These are phyloP conservation scores for Dyspetes luteomarginatus DNA, from an alignment of 2,888 invertebrate species.

Conservation along the genomic window DNA sequence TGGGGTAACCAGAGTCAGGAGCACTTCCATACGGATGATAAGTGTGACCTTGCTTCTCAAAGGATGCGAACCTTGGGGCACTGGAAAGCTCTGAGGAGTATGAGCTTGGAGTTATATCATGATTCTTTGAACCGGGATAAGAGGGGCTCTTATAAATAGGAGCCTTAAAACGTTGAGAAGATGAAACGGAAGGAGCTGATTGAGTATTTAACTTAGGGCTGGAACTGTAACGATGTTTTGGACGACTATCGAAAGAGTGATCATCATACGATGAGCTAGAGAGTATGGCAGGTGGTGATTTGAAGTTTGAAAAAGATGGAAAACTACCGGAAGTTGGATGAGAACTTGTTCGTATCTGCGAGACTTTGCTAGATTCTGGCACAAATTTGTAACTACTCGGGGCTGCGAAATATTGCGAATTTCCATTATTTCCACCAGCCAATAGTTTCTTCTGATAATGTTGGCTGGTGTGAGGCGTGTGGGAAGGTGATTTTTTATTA, in stretches of 20 bases:
- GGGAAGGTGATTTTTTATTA: not conserved
- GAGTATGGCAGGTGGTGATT: conserved; percentile 20
- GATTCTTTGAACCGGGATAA: conserved; percentile 9
- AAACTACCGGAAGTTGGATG: not conserved
- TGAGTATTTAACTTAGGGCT: conserved; percentile 23
- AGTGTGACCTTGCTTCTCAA: conserved; percentile 23
- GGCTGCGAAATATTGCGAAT: conserved; percentile 27
- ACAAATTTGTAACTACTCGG: conserved; percentile 38
- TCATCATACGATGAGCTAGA: not conserved
- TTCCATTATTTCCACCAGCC: not conserved
- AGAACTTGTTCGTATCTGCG: not conserved
- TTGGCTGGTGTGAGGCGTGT: conserved; percentile 14
- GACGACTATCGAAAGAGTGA: conserved; percentile 10
- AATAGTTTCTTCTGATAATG: conserved; percentile 12
- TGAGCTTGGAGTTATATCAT: conserved; percentile 24
- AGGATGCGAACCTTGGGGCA: conserved; percentile 42
- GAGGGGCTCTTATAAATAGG: not conserved
- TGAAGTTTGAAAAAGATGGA: conserved; percentile 44
- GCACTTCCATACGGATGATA: conserved; percentile 3
- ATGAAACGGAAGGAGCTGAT: not conserved
- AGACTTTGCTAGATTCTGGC: conserved; percentile 24
- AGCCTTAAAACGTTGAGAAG: not conserved
- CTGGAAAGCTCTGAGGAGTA: conserved; percentile 21
- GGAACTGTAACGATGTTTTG: conserved; percentile 32
- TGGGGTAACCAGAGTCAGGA: conserved; percentile 3